Evolutionary conservation across 2,797 vertebrate genomes (phyloP).

Genomic region (Chiloscyllium punctatum): DNA sequence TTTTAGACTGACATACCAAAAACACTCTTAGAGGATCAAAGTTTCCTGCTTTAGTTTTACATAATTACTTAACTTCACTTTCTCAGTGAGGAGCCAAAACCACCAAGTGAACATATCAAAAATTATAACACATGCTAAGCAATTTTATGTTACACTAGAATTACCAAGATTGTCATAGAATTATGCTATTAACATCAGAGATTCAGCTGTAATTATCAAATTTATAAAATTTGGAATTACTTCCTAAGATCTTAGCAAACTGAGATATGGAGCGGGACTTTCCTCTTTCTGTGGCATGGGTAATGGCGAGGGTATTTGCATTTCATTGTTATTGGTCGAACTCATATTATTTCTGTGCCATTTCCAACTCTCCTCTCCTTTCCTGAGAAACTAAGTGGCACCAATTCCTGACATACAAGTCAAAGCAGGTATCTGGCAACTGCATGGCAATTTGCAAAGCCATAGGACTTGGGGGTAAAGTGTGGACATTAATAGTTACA

Average conservation of each 20-base stretch:
- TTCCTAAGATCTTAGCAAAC: neutral
- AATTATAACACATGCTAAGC: neutral
- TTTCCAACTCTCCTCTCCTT: too few relatives aligned
- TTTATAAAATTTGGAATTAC: neutral
- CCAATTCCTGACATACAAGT: too few relatives aligned
- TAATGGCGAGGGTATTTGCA: too few relatives aligned
- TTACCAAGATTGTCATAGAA: neutral
- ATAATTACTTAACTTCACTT: neutral
- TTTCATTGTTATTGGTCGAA: too few relatives aligned
- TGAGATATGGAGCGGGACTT: neutral
- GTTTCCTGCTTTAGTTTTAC: neutral
- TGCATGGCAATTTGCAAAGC: too few relatives aligned
- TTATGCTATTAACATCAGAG: neutral
- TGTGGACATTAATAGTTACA: too few relatives aligned
- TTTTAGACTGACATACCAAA: neutral
- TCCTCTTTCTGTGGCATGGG: too few relatives aligned
- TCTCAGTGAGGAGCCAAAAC: neutral
- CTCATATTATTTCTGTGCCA: too few relatives aligned
- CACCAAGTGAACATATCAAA: neutral
- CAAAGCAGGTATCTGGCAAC: too few relatives aligned
- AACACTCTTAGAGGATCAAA: neutral
- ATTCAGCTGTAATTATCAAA: neutral
- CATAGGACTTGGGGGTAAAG: too few relatives aligned
- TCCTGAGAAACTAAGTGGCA: too few relatives aligned
- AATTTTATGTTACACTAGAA: neutral